These are phyloP conservation scores for Zonitis immaculata DNA, from an alignment of 2,888 invertebrate genomes.

Conservation along the genomic window DNA sequence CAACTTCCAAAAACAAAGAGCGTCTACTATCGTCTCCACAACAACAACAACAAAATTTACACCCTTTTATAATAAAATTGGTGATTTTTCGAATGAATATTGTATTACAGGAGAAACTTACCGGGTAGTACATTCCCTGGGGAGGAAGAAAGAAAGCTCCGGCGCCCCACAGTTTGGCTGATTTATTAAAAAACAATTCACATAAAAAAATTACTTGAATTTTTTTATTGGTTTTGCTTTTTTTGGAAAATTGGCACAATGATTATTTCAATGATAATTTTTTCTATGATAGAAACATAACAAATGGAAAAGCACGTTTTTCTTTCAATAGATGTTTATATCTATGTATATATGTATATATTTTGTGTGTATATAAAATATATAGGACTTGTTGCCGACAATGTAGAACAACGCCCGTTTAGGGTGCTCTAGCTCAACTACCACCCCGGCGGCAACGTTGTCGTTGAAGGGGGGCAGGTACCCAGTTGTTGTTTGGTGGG, in stretches of 20 bases:
- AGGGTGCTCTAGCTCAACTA: conserved; percentile 42
- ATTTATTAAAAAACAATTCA: conserved; percentile 44
- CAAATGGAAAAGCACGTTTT: background rate
- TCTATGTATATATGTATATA: background rate
- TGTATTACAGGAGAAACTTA: conserved; percentile 56
- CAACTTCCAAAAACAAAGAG: too few species aligned
- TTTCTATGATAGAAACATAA: background rate
- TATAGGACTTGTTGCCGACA: conserved; percentile 3
- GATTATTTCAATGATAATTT: background rate
- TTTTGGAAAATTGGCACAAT: conserved; percentile 3
- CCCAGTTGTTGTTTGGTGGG: conserved; percentile 32
- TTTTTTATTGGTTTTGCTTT: background rate
- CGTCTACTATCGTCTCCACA: background rate
- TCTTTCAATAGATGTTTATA: background rate
- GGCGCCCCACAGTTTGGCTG: conserved; percentile 96
- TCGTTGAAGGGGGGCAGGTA: conserved; percentile 36
- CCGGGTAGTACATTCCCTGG: conserved; percentile 96
- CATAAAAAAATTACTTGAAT: conserved; percentile 51
- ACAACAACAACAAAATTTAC: background rate
- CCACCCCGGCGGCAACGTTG: conserved; percentile 32
- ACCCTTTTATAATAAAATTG: background rate
- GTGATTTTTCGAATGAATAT: background rate
- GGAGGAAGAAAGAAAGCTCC: conserved; percentile 94
- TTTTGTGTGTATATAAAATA: background rate
- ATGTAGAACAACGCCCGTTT: conserved; percentile 40